These are phyloP conservation scores for Pavo muticus DNA, from an alignment of 2,113 vertebrate species.

Conservation along the genomic window DNA sequence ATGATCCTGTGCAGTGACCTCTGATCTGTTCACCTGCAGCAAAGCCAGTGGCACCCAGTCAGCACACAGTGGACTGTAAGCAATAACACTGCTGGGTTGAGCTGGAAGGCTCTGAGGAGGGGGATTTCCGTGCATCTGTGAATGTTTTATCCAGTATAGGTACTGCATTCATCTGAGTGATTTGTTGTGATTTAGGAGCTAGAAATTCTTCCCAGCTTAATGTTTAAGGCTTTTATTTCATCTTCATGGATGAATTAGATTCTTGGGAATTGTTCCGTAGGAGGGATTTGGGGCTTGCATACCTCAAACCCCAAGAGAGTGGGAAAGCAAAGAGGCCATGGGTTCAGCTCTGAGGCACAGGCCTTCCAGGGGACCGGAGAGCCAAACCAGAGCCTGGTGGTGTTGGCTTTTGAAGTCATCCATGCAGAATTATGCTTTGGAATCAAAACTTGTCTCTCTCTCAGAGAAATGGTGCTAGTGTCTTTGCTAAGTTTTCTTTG, in stretches of 20 bases:
- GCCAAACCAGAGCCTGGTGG: background rate
- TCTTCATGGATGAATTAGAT: constrained; percentile 4
- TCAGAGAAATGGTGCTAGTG: background rate
- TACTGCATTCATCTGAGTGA: background rate
- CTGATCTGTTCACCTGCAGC: background rate
- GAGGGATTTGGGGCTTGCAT: constrained; percentile 34
- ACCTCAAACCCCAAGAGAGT: background rate
- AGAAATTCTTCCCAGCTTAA: background rate
- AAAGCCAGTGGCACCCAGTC: background rate
- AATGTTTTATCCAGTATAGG: background rate
- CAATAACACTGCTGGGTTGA: background rate
- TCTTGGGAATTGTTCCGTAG: background rate
- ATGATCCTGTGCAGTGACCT: background rate
- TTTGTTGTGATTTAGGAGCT: background rate
- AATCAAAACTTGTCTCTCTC: background rate
- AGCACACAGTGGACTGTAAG: background rate
- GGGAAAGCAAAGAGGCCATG: background rate
- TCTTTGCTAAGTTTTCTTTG: background rate
- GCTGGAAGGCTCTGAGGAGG: background rate
- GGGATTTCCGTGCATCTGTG: background rate
- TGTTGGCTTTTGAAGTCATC: background rate
- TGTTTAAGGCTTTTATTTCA: background rate
- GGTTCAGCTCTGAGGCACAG: background rate
- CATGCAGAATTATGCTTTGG: background rate
- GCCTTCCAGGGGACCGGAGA: background rate